Evolutionary conservation across 2,888 invertebrate genomes (phyloP).

Genomic region (Parochlus steinenii): DNA sequence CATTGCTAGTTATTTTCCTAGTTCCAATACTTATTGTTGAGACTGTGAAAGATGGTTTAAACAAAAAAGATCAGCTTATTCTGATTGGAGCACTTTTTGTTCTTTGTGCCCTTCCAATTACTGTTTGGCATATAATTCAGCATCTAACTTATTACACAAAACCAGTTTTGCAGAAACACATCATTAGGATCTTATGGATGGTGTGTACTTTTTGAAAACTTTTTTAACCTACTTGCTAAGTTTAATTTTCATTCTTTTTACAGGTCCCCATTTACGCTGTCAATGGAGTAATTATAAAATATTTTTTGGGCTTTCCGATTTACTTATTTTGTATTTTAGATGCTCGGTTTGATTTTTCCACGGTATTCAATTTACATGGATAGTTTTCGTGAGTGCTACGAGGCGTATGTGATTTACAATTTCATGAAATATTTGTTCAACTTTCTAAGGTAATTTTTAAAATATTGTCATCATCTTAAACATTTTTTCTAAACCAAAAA

Average conservation of each 20-base stretch:
- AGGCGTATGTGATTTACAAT: slow-evolving; percentile 95
- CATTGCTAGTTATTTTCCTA: too few relatives aligned
- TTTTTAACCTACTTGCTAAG: too few relatives aligned
- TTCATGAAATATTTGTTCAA: slow-evolving; percentile 90
- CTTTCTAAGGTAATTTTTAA: too few relatives aligned
- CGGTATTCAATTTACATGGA: slow-evolving; percentile 83
- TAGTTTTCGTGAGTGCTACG: slow-evolving; percentile 86
- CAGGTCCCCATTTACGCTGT: slow-evolving; percentile 94
- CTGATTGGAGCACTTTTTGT: slow-evolving; percentile 86
- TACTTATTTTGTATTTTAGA: slow-evolving; percentile 32
- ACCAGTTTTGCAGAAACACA: slow-evolving; percentile 81
- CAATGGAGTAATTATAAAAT: slow-evolving; percentile 59
- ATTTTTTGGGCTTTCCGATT: slow-evolving; percentile 2
- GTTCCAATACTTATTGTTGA: too few relatives aligned
- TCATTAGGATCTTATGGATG: slow-evolving; percentile 50
- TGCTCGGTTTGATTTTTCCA: slow-evolving; percentile 78
- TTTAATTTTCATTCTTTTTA: too few relatives aligned
- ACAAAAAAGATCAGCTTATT: slow-evolving; percentile 61
- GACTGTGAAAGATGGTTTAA: slow-evolving; percentile 59
- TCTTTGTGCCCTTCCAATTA: slow-evolving; percentile 75
- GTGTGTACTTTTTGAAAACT: neutral
- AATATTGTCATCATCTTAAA: too few relatives aligned
- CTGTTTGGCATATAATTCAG: slow-evolving; percentile 87
- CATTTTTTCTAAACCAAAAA: too few relatives aligned
- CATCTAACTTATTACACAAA: slow-evolving; percentile 88